These are phyloP conservation scores for Naja naja DNA, from an alignment of 2,113 vertebrate species.

Conservation along the genomic window DNA sequence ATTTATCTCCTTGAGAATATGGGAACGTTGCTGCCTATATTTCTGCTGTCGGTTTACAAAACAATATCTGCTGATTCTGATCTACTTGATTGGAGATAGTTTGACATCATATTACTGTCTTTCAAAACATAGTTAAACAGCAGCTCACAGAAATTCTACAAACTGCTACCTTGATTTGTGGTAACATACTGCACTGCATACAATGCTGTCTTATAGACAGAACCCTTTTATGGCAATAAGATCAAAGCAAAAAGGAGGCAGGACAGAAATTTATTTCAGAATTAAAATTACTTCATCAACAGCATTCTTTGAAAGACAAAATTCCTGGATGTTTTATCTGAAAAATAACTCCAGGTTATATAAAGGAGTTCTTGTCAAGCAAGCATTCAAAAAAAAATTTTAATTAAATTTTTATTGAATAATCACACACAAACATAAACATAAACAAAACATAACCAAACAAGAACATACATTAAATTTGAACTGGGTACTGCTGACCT, in stretches of 20 bases:
- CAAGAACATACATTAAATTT: too few species aligned
- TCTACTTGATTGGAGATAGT: conserved; percentile 21
- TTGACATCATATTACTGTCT: not conserved
- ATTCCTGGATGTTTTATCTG: not conserved
- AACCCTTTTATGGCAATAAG: conserved; percentile 22
- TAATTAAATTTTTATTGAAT: too few species aligned
- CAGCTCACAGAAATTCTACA: not conserved
- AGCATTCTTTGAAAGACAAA: not conserved
- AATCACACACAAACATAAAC: too few species aligned
- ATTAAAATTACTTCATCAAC: not conserved
- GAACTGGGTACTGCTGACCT: too few species aligned
- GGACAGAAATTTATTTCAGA: not conserved
- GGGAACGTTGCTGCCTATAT: conserved; percentile 32
- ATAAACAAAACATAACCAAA: too few species aligned
- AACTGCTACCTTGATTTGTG: conserved; percentile 18
- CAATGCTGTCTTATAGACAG: conserved; percentile 11
- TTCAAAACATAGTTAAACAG: conserved; percentile 5
- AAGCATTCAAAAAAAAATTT: not conserved
- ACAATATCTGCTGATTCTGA: conserved; percentile 25
- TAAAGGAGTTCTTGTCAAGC: not conserved
- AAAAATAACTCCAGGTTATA: not conserved
- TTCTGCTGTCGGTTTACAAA: conserved; percentile 1
- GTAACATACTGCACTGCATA: not conserved
- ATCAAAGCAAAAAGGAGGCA: not conserved
- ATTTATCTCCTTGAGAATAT: conserved; percentile 24